phyloP scores from a whole-genome alignment of 1,140 invertebrate species.

The Ceratosolen solmsi region DNA sequence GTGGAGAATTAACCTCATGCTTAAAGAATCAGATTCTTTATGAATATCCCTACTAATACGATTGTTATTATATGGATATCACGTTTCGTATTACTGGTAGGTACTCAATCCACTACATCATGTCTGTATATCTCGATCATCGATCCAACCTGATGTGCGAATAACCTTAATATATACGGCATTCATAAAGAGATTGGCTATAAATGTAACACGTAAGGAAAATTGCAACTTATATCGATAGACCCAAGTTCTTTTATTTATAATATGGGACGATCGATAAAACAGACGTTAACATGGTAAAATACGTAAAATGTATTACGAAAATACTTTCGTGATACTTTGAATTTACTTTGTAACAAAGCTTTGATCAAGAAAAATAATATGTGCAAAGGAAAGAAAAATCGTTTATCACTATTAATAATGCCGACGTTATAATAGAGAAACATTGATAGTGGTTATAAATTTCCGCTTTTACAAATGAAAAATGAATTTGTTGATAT shows the following conservation, averaged over 20 bases:
- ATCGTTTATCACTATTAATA: no score
- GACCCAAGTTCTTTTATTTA: constrained; percentile 4
- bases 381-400: background rate
- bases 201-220: constrained; percentile 42
- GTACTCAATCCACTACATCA: constrained; percentile 34
- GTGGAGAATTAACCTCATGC: background rate
- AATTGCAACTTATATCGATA: constrained; percentile 38
- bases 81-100: constrained; percentile 69
- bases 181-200: constrained; percentile 45
- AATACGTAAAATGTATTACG: constrained; percentile 4
- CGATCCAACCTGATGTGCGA: constrained; percentile 40
- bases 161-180: constrained; percentile 37
- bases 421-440: no score
- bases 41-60: constrained; percentile 44
- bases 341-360: background rate
- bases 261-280: background rate
- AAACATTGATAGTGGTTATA: no score
- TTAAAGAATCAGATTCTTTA: constrained; percentile 31
- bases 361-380: background rate
- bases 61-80: constrained; percentile 70
- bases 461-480: no score
- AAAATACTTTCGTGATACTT: constrained; percentile 1
- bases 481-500: no score
- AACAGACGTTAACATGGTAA: background rate
- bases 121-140: constrained; percentile 52